Evolutionary conservation across 2,113 vertebrate species (phyloP).

Genomic region (Nerophis ophidion): DNA sequence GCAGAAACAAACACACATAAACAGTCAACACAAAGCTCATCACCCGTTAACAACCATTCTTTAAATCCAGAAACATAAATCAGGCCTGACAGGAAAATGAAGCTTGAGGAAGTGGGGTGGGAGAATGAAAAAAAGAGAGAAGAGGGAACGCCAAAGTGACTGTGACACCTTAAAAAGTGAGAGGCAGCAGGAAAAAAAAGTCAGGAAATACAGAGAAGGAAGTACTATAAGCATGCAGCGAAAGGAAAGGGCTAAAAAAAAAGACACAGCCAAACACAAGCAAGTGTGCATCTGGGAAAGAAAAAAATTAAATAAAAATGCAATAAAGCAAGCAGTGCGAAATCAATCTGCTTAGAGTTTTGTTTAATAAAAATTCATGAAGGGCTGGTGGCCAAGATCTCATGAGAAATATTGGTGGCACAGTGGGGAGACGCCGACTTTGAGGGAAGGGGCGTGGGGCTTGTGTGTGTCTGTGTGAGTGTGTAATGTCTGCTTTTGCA

Average conservation of each 20-base stretch:
- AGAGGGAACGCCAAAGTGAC: slow-evolving; percentile 23
- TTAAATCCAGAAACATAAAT: slow-evolving; percentile 64
- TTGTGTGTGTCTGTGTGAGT: slow-evolving; percentile 31
- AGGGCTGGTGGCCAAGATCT: slow-evolving; percentile 84
- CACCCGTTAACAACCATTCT: slow-evolving; percentile 43
- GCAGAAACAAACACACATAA: slow-evolving; percentile 4
- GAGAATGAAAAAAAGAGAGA: slow-evolving; percentile 34
- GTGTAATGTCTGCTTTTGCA: slow-evolving; percentile 43
- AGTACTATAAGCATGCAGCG: slow-evolving; percentile 31
- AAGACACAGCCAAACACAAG: slow-evolving; percentile 46
- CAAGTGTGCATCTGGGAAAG: slow-evolving; percentile 56
- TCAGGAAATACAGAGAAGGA: slow-evolving; percentile 44
- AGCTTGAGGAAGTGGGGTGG: slow-evolving; percentile 50
- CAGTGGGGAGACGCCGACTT: slow-evolving; percentile 49
- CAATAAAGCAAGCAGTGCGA: slow-evolving; percentile 91
- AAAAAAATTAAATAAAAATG: slow-evolving; percentile 97
- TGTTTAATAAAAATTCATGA: slow-evolving; percentile 99
- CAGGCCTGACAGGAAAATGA: slow-evolving; percentile 61
- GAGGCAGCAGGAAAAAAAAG: slow-evolving; percentile 28
- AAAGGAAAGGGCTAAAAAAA: slow-evolving; percentile 42
- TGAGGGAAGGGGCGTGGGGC: slow-evolving; percentile 3
- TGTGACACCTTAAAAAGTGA: slow-evolving; percentile 24
- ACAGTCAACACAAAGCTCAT: slow-evolving; percentile 52
- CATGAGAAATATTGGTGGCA: slow-evolving; percentile 83
- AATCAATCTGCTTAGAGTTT: slow-evolving; percentile 99